These are phyloP conservation scores for Linnaemya tessellans DNA, from an alignment of 2,888 invertebrate genomes.

Conservation along the genomic window DNA sequence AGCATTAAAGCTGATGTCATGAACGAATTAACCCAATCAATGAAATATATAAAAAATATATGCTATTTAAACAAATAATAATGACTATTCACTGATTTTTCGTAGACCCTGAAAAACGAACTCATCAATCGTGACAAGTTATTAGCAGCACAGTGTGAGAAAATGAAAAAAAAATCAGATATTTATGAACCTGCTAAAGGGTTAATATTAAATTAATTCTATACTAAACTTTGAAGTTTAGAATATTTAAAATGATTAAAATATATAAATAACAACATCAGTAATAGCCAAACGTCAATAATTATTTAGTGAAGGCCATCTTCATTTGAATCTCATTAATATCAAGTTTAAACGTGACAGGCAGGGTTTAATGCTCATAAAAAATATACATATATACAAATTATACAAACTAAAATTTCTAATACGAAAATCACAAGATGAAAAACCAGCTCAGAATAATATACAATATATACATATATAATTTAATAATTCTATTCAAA, in stretches of 20 bases:
- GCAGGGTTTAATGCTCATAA: slow-evolving; percentile 46
- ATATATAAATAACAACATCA: slow-evolving; percentile 25
- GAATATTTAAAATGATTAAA: slow-evolving; percentile 54
- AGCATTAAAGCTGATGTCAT: too few relatives aligned
- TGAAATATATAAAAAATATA: too few relatives aligned
- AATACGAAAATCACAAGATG: slow-evolving; percentile 7
- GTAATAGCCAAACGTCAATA: slow-evolving; percentile 56
- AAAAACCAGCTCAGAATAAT: slow-evolving; percentile 4
- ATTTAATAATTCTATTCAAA: slow-evolving; percentile 8
- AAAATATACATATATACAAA: too few relatives aligned
- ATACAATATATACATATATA: not conserved
- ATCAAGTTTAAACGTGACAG: slow-evolving; percentile 70
- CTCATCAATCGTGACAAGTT: too few relatives aligned
- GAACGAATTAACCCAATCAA: too few relatives aligned
- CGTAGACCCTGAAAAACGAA: too few relatives aligned
- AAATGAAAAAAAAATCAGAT: not conserved
- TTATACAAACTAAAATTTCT: slow-evolving; percentile 52
- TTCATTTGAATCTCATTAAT: slow-evolving; percentile 70
- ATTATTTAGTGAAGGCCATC: slow-evolving; percentile 64
- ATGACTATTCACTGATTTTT: too few relatives aligned
- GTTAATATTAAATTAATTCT: slow-evolving; percentile 39
- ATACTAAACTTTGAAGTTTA: slow-evolving; percentile 44
- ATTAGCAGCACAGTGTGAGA: not conserved
- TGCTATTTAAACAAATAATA: too few relatives aligned
- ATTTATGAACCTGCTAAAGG: not conserved